These are phyloP conservation scores for Piezodorus guildinii DNA, from an alignment of 1,140 invertebrate species.

Conservation along the genomic window DNA sequence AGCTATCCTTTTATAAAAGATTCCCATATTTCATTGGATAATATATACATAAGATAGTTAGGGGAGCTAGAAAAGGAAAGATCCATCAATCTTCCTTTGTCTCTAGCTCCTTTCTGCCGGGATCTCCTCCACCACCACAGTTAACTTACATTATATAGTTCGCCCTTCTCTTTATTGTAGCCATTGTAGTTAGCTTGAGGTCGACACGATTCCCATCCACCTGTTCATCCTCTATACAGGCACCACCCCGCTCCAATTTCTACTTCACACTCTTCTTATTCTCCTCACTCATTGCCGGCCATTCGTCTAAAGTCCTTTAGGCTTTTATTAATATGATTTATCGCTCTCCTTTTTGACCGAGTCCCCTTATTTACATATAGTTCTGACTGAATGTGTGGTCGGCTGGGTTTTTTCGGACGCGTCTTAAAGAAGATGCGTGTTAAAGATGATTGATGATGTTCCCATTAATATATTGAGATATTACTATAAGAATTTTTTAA, in stretches of 20 bases:
- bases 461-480: no score
- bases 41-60: constrained; percentile 6
- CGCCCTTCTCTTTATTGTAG: neutral
- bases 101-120: neutral
- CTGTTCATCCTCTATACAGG: no score
- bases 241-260: neutral
- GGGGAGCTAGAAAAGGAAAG: neutral
- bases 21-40: neutral
- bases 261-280: neutral
- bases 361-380: neutral
- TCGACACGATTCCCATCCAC: no score
- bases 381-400: neutral
- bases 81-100: neutral
- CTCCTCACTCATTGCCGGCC: no score
- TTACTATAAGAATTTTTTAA: no score
- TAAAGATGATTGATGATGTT: no score
- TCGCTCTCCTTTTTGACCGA: neutral
- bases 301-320: no score
- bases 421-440: no score
- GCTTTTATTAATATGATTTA: neutral
- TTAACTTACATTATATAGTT: constrained; percentile 2
- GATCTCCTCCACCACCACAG: neutral
- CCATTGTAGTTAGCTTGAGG: no score
- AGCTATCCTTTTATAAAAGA: neutral
- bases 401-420: no score